phyloP scores from a whole-genome alignment of 2,888 invertebrate genomes.

The Thyatira batis region DNA sequence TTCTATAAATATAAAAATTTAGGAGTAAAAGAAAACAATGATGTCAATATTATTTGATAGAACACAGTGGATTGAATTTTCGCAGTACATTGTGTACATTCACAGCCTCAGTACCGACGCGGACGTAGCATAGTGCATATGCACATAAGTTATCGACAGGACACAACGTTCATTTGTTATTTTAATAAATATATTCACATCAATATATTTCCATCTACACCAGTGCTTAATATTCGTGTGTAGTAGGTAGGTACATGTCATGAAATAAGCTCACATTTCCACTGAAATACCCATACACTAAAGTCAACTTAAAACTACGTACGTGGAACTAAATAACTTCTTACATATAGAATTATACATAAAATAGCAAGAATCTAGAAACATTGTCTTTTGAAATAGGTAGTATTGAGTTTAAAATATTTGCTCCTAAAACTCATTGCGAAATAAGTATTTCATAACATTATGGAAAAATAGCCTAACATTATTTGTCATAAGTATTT shows the following conservation, averaged over 20 bases:
- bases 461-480: constrained; percentile 14
- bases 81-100: constrained; percentile 37
- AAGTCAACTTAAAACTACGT: constrained; percentile 10
- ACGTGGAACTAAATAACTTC: not conserved
- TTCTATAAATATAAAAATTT: too few species aligned
- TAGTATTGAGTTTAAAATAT: not conserved
- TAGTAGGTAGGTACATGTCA: constrained; percentile 43
- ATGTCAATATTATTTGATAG: constrained; percentile 13
- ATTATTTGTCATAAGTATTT: constrained; percentile 24
- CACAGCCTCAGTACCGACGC: constrained; percentile 55
- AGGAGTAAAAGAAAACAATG: not conserved
- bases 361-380: not conserved
- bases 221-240: not conserved
- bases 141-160: constrained; percentile 18
- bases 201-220: not conserved
- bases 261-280: constrained; percentile 53
- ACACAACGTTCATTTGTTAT: constrained; percentile 13
- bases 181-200: constrained; percentile 25
- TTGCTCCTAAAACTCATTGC: too few species aligned
- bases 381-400: not conserved
- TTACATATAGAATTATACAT: not conserved
- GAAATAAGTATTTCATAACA: not conserved
- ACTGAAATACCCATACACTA: constrained; percentile 17
- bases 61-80: constrained; percentile 44
- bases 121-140: constrained; percentile 27